Percentiles rank a stretch among this genome's conserved stretches.
phyloP scores from a whole-genome alignment of 2,113 vertebrate species.

The Microtus ochrogaster region DNA sequence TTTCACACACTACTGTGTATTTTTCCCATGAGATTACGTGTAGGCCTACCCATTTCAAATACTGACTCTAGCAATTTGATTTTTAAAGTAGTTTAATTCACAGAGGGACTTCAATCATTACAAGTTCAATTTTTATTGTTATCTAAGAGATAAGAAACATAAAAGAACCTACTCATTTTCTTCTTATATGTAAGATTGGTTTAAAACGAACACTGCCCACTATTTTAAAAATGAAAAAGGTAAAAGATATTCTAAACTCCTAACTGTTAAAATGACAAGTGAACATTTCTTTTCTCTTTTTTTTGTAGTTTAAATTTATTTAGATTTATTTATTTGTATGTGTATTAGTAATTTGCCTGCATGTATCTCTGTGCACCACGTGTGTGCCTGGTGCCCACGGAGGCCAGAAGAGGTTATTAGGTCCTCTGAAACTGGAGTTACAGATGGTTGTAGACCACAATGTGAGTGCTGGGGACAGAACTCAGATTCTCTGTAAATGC shows the following conservation, averaged over 20 bases:
- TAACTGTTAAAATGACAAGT: not conserved
- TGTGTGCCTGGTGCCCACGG: too few relatives aligned
- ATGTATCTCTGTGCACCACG: too few relatives aligned
- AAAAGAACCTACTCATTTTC: not conserved
- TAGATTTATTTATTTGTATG: too few relatives aligned
- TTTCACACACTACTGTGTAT: not conserved
- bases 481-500: too few relatives aligned
- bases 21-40: conserved; percentile 6
- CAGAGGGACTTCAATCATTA: conserved; percentile 11
- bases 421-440: too few relatives aligned
- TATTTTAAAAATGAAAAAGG: too few relatives aligned
- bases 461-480: too few relatives aligned
- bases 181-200: not conserved
- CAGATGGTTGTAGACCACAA: too few relatives aligned
- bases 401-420: too few relatives aligned
- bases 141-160: conserved; percentile 23
- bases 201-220: not conserved
- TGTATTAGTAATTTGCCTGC: too few relatives aligned
- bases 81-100: conserved; percentile 34
- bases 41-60: not conserved
- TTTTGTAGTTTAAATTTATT: too few relatives aligned
- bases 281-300: not conserved
- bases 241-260: not conserved
- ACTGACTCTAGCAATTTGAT: conserved; percentile 10
- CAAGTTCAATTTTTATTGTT: conserved; percentile 4